Percentiles rank a stretch among this genome's conserved stretches.
Conservation (phyloP, 2,113 vertebrate species). For the Phalacrocorax aristotelis region DNA sequence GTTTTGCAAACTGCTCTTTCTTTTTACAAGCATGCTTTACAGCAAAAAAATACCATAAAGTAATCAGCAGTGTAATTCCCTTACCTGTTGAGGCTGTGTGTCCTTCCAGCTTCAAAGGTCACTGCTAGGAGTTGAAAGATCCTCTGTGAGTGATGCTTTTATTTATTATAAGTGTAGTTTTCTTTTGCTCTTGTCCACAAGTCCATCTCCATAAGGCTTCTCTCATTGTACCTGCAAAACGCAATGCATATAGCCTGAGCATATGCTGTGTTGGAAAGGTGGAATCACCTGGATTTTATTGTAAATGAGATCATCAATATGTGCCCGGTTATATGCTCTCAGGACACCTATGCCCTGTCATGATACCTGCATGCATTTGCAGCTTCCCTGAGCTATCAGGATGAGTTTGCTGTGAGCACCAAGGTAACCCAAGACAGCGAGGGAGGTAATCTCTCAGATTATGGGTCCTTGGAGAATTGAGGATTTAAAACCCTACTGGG, state of each 20-base stretch:
- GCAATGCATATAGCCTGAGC: background rate
- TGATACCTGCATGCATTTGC: background rate
- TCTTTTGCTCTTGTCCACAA: background rate
- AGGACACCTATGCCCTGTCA: background rate
- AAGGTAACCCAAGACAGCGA: background rate
- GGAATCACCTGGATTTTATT: slow-evolving; percentile 34
- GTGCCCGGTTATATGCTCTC: background rate
- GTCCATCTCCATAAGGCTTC: background rate
- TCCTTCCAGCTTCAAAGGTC: slow-evolving; percentile 22
- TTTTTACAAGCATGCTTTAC: background rate
- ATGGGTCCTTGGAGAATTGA: background rate
- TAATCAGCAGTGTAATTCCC: background rate
- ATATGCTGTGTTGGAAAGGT: background rate
- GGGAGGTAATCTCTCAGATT: background rate
- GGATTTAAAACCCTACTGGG: background rate
- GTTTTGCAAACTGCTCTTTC: background rate
- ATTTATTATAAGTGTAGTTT: background rate
- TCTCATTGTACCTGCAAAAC: background rate
- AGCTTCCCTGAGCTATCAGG: background rate
- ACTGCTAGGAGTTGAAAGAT: background rate
- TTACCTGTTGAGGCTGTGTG: background rate
- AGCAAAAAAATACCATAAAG: background rate
- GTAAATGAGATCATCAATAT: background rate
- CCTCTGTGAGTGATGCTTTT: background rate
- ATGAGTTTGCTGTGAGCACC: background rate